Conservation (phyloP, 2,113 vertebrate species). For the Phalacrocorax brasilianus region DNA sequence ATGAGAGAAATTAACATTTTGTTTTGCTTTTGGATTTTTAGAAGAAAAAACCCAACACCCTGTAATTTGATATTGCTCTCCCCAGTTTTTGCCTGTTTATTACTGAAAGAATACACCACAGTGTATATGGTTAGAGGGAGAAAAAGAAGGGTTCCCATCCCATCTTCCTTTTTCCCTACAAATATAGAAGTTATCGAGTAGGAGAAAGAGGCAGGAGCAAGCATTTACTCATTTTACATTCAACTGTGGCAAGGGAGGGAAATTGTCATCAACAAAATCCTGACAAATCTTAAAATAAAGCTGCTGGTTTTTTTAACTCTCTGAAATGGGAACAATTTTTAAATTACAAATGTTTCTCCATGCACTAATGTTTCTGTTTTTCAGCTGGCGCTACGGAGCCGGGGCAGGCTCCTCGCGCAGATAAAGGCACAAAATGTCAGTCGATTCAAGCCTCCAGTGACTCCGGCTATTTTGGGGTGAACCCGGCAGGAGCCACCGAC, state of each 20-base stretch:
- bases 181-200: background rate
- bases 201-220: background rate
- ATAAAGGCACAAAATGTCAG: background rate
- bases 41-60: background rate
- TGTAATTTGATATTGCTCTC: background rate
- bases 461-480: background rate
- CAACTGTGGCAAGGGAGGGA: background rate
- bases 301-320: background rate
- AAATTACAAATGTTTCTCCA: background rate
- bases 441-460: rapidly evolving
- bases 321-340: background rate
- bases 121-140: background rate
- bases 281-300: background rate
- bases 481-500: rapidly evolving
- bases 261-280: background rate
- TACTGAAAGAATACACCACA: background rate
- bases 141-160: background rate
- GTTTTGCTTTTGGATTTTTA: background rate
- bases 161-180: background rate
- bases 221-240: background rate
- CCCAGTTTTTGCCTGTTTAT: background rate
- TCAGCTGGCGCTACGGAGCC: rapidly evolving
- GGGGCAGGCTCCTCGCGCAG: background rate
- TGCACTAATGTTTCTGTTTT: background rate
- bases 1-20: background rate